Evolutionary conservation across 1,140 invertebrate genomes (phyloP).

Genomic region (Penaeus vannamei): DNA sequence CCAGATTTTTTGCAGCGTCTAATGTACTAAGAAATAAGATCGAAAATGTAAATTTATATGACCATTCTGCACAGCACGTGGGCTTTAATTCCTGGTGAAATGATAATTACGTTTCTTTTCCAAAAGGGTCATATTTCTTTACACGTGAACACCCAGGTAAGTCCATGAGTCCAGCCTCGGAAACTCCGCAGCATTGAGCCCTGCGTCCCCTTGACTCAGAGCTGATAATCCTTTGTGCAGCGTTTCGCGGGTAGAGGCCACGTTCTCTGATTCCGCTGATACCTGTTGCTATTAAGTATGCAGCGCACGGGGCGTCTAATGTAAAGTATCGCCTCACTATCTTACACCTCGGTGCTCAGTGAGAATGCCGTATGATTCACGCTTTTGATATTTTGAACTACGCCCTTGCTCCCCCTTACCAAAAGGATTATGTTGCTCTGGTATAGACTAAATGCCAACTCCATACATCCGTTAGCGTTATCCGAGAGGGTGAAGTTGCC

Average conservation of each 20-base stretch:
- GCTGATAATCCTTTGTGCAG: background rate
- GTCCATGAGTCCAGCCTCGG: slow-evolving; percentile 17
- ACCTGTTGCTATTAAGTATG: slow-evolving; percentile 58
- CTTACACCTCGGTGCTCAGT: slow-evolving; percentile 45
- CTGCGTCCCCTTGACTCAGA: background rate
- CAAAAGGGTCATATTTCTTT: slow-evolving; percentile 24
- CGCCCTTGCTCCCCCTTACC: background rate
- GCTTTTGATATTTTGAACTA: background rate
- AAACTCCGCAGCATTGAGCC: background rate
- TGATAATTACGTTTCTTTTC: background rate
- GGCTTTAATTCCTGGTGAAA: background rate
- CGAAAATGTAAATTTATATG: slow-evolving; percentile 9
- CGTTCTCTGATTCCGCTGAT: slow-evolving; percentile 48
- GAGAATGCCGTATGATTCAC: background rate
- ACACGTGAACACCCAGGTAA: slow-evolving; percentile 12
- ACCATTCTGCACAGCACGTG: no score
- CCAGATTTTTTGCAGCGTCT: no score
- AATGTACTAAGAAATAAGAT: slow-evolving; percentile 17
- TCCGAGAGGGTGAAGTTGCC: no score
- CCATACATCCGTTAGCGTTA: no score
- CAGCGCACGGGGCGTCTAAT: slow-evolving; percentile 47
- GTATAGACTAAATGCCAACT: background rate
- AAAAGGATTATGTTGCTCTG: background rate
- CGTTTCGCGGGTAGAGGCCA: background rate
- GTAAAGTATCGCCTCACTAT: slow-evolving; percentile 60